These are phyloP conservation scores for Vidua macroura DNA, from an alignment of 2,113 vertebrate species.

Conservation along the genomic window DNA sequence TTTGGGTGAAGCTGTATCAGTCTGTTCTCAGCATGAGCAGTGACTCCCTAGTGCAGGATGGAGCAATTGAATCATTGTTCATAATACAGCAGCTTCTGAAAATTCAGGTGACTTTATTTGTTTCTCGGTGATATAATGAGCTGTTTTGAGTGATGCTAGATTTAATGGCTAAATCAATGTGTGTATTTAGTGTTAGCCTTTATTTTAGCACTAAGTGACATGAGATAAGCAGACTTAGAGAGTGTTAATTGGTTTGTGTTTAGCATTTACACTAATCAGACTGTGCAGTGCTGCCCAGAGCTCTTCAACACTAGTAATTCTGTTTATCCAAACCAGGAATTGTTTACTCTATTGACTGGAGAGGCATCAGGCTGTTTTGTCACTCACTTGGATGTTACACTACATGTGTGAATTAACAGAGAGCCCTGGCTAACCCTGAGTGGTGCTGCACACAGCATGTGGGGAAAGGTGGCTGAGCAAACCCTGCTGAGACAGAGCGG, in stretches of 20 bases:
- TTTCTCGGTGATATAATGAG: slow-evolving; percentile 63
- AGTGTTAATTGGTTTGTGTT: slow-evolving; percentile 81
- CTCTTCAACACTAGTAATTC: slow-evolving; percentile 66
- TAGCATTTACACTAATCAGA: slow-evolving; percentile 79
- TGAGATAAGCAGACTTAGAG: slow-evolving; percentile 77
- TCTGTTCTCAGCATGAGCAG: not conserved
- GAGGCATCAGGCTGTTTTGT: slow-evolving; percentile 25
- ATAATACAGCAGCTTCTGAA: not conserved
- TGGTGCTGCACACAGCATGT: not conserved
- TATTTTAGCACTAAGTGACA: slow-evolving; percentile 75
- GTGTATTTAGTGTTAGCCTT: slow-evolving; percentile 76
- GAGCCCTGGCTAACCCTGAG: not conserved
- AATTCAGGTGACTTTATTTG: slow-evolving; percentile 64
- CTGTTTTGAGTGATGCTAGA: slow-evolving; percentile 73
- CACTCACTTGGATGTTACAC: slow-evolving; percentile 13
- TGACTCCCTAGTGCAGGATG: not conserved
- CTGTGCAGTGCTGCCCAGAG: slow-evolving; percentile 67
- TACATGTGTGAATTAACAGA: slow-evolving; percentile 2
- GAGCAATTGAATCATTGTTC: not conserved
- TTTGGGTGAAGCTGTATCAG: not conserved
- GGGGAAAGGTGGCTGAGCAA: not conserved
- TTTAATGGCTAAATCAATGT: slow-evolving; percentile 80
- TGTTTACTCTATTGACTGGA: slow-evolving; percentile 74
- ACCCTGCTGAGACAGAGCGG: not conserved
- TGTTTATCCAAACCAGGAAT: slow-evolving; percentile 69